Conservation (phyloP, 2,113 vertebrate genomes). For the Menidia beryllina region DNA sequence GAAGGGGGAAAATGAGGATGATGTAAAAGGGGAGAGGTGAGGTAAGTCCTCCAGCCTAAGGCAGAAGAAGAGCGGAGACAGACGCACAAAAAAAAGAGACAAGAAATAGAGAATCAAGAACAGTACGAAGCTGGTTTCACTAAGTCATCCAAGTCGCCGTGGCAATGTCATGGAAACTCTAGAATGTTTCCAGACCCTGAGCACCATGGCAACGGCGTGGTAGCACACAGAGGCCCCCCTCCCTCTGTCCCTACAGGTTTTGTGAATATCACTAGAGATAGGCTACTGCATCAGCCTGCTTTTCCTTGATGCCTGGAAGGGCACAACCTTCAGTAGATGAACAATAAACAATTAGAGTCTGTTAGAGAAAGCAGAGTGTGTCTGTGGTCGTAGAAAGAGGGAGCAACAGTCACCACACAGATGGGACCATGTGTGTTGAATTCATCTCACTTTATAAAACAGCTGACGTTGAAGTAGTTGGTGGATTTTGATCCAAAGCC, state of each 20-base stretch:
- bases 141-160: constrained; percentile 64
- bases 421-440: not conserved
- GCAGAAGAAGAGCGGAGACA: constrained; percentile 23
- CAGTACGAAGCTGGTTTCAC: constrained; percentile 59
- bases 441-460: not conserved
- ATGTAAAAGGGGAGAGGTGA: not conserved
- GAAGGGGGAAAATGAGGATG: constrained; percentile 8
- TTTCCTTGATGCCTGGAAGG: constrained; percentile 44
- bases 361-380: not conserved
- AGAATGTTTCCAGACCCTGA: constrained; percentile 64
- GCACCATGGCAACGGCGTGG: constrained; percentile 65
- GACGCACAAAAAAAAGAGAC: not conserved
- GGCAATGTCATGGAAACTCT: constrained; percentile 76
- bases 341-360: constrained; percentile 16
- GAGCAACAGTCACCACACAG: not conserved
- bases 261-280: constrained; percentile 56
- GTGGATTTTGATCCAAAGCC: too few relatives aligned
- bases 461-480: not conserved
- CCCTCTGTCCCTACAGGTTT: constrained; percentile 26
- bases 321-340: constrained; percentile 28
- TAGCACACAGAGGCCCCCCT: constrained; percentile 26
- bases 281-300: constrained; percentile 14
- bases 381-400: constrained; percentile 16
- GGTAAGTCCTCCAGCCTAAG: constrained; percentile 5
- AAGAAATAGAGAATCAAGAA: not conserved